Base-by-base conservation (phyloP, 2,797 vertebrate species). In the Micropoecilia bifurca region DNA sequence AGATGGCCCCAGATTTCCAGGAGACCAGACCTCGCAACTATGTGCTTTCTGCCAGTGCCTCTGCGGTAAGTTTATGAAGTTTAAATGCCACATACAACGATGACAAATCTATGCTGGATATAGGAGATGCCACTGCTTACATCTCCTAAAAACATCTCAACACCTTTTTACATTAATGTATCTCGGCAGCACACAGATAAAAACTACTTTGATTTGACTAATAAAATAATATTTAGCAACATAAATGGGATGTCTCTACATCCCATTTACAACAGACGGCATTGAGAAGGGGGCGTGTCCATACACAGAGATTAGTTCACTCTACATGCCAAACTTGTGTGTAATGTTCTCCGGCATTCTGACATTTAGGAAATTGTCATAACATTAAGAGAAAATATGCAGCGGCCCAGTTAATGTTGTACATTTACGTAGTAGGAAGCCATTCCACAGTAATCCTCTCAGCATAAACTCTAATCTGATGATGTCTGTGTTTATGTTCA, bases 1-100 rank as follows among this genome's bases (percentile, higher is more conserved):
- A 98, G 97, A 96, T 96, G 92, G 96, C 96, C 89, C 98, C 98
- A 93, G 97, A 99, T 94, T 98, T 99, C 96, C 97, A 98, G 93
- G 98, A 98, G 96, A 98, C 97, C 94, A 97, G 98, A 95, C 97
- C 98, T 59, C 97, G 98, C 95, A 99, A 99, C 96, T 99, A 98
- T 90, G 95, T 99, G 90, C 97, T 99, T 85, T 99, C 98, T 80
- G 97, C 97, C 94, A 99, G 98, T 86, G 98, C 98, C 73, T 98
- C 98, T 86, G 97, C 97, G 96, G 98, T 99, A 97, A 98, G 97
- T 33, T 33, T 2, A 14, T 33, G 28, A 61, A 6, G 57, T 61
- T 61, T 59, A 28, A 5, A 30, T 28, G 55, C n/a, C 55, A 28
- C n/a, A 61, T 12, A 33, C 5, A 6, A 30, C 57, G 30, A 36